A percentile compares a stretch with the other conserved stretches of the same genome.
phyloP scores from a whole-genome alignment of 2,113 vertebrate genomes.

The Muscicapa adusta region DNA sequence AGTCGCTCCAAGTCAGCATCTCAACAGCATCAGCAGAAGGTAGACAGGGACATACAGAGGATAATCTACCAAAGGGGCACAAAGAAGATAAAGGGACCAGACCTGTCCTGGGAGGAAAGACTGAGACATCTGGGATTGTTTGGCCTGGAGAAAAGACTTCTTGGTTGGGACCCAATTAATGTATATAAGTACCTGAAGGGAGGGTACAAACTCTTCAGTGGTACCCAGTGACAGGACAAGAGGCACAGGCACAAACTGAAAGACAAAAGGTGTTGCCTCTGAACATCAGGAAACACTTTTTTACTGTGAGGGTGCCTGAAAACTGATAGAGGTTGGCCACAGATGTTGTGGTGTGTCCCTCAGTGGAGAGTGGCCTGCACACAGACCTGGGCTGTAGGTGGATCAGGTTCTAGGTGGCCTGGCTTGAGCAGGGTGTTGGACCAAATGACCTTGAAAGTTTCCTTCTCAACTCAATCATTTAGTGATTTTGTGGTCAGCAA shows the following conservation, averaged over 20 bases:
- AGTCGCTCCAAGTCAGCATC: not conserved
- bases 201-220: not conserved
- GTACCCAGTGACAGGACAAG: not conserved
- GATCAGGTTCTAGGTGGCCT: not conserved
- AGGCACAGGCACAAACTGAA: not conserved
- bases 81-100: not conserved
- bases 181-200: not conserved
- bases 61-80: not conserved
- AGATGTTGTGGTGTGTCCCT: not conserved
- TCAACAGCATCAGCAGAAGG: not conserved
- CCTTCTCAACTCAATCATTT: not conserved
- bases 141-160: not conserved
- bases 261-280: not conserved
- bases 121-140: not conserved
- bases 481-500: not conserved
- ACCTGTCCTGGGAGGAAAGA: not conserved
- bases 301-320: not conserved
- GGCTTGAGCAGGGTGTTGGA: not conserved
- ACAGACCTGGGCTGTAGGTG: not conserved
- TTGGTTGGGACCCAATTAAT: not conserved
- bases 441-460: not conserved
- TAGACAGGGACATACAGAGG: not conserved
- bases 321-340: not conserved
- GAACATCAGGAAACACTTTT: not conserved
- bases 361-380: not conserved